Evolutionary conservation across 2,888 invertebrate species (phyloP).

Genomic region (Abrostola triplasia): DNA sequence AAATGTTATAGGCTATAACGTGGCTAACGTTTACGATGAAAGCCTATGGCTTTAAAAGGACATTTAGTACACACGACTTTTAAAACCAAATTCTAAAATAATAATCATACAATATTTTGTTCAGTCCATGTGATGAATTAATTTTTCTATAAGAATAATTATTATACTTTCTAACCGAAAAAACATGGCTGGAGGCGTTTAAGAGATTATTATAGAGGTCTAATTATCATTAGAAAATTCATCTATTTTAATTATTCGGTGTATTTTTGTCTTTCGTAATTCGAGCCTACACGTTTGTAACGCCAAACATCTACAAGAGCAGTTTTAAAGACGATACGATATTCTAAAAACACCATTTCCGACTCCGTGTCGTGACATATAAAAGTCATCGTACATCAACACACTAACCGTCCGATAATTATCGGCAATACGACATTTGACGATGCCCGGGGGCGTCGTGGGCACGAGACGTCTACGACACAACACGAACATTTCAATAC

Average conservation of each 20-base stretch:
- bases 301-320: too few species aligned
- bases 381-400: slow-evolving; percentile 32
- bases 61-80: slow-evolving; percentile 35
- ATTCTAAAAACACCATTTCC: neutral
- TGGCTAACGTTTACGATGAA: slow-evolving; percentile 39
- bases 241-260: too few species aligned
- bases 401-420: slow-evolving; percentile 63
- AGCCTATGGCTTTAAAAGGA: slow-evolving; percentile 37
- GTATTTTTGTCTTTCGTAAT: too few species aligned
- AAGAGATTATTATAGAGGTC: too few species aligned
- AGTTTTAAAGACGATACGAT: neutral
- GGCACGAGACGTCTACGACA: slow-evolving; percentile 54
- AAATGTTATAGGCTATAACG: slow-evolving; percentile 49
- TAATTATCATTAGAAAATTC: too few species aligned
- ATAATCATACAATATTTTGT: too few species aligned
- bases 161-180: too few species aligned
- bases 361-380: slow-evolving; percentile 33
- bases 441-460: slow-evolving; percentile 77
- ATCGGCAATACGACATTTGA: slow-evolving; percentile 62
- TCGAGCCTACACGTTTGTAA: too few species aligned
- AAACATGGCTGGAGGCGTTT: too few species aligned
- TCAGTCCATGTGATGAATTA: too few species aligned
- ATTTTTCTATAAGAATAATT: too few species aligned
- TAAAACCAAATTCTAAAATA: too few species aligned
- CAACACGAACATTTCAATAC: slow-evolving; percentile 44